Evolutionary conservation across 2,113 vertebrate genomes (phyloP).

Genomic region (Isurus oxyrinchus): DNA sequence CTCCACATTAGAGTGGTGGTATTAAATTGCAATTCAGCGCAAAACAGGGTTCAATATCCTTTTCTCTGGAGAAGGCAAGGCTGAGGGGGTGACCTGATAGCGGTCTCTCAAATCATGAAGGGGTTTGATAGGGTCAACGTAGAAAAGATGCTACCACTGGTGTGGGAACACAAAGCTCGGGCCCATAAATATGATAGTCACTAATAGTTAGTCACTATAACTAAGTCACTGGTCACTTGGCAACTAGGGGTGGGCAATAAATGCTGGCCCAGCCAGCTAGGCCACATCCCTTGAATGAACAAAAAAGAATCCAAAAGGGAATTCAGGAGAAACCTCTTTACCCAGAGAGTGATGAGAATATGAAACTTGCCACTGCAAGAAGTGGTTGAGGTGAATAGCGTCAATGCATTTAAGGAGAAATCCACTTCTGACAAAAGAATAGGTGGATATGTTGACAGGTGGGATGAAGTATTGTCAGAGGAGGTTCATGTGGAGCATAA

Average conservation of each 20-base stretch:
- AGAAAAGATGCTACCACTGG: background rate
- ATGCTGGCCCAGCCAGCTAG: too few relatives aligned
- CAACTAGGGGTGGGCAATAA: too few relatives aligned
- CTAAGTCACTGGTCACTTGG: too few relatives aligned
- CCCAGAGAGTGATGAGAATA: background rate
- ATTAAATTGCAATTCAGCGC: background rate
- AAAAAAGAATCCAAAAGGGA: background rate
- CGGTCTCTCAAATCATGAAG: background rate
- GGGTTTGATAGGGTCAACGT: background rate
- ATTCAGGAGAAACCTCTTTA: background rate
- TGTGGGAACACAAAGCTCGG: background rate
- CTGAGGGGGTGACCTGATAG: background rate
- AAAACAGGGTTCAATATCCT: background rate
- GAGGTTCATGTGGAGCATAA: background rate
- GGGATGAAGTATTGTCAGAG: background rate
- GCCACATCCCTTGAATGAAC: too few relatives aligned
- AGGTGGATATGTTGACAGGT: background rate
- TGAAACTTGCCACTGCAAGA: background rate
- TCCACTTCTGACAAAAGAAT: background rate
- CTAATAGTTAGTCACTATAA: background rate
- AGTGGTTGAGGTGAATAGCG: background rate
- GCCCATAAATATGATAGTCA: background rate
- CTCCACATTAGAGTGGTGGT: background rate
- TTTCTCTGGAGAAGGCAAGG: too few relatives aligned
- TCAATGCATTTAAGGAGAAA: background rate